Percentiles rank a stretch among this genome's conserved stretches.
phyloP scores from a whole-genome alignment of 2,888 invertebrate genomes.

The Philereme vetulata region DNA sequence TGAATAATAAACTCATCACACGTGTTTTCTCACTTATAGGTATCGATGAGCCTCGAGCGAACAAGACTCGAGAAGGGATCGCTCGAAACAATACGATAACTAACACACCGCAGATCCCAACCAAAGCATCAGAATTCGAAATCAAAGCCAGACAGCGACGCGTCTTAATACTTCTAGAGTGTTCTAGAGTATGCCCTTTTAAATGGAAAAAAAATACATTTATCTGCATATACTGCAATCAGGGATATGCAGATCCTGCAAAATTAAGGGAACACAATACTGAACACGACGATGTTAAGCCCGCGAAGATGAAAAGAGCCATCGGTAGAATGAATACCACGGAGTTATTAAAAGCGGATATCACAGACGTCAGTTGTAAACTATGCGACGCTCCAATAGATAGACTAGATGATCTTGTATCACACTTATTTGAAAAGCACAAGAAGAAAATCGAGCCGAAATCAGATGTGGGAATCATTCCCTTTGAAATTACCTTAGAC shows the following conservation, averaged over 20 bases:
- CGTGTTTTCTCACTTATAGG: constrained; percentile 42
- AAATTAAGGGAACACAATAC: constrained; percentile 17
- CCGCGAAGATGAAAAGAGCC: constrained; percentile 7
- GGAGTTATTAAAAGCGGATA: constrained; percentile 21
- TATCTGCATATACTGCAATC: constrained; percentile 50
- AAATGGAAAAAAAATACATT: constrained; percentile 17
- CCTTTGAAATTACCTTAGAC: constrained; percentile 19
- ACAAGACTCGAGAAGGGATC: constrained; percentile 39
- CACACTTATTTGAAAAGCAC: constrained; percentile 24
- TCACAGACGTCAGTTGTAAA: constrained; percentile 28
- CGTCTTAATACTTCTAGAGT: constrained; percentile 37
- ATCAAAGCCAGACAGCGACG: constrained; percentile 36
- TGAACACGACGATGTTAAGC: constrained; percentile 12
- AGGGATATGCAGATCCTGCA: constrained; percentile 42
- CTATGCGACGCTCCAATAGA: constrained; percentile 21
- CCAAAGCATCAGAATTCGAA: not conserved
- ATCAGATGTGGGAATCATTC: constrained; percentile 18
- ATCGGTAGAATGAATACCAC: constrained; percentile 7
- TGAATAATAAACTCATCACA: constrained; percentile 44
- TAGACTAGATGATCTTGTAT: constrained; percentile 14
- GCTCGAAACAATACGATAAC: not conserved
- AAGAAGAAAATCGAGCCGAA: constrained; percentile 18
- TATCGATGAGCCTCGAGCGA: not conserved
- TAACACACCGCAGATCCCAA: not conserved
- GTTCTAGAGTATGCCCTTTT: constrained; percentile 23